Conservation (phyloP, 2,888 invertebrate species). For the Coremacera marginata region DNA sequence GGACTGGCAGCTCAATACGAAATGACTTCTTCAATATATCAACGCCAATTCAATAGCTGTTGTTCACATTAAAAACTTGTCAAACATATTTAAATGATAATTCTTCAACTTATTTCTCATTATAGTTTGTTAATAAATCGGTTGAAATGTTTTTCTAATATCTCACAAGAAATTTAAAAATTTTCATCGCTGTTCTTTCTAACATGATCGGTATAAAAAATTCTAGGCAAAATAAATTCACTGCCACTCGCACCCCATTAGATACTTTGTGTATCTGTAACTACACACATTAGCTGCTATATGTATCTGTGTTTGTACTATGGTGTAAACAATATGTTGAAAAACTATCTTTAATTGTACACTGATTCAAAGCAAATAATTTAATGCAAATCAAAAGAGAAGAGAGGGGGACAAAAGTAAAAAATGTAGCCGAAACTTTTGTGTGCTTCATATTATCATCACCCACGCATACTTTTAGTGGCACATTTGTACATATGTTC, state of each 20-base stretch:
- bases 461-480: constrained; percentile 15
- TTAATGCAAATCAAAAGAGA: background rate
- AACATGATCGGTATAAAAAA: constrained; percentile 11
- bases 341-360: constrained; percentile 12
- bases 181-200: background rate
- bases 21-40: background rate
- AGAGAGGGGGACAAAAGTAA: background rate
- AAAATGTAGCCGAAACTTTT: background rate
- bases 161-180: background rate
- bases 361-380: background rate
- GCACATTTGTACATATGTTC: background rate
- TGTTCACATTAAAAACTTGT: too few relatives aligned
- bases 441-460: background rate
- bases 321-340: constrained; percentile 5
- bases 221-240: background rate
- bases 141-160: background rate
- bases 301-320: background rate
- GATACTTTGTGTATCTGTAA: background rate
- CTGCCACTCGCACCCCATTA: constrained; percentile 7
- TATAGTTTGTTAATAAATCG: background rate
- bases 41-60: too few relatives aligned
- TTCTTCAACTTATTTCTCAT: too few relatives aligned
- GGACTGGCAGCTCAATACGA: background rate
- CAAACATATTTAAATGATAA: too few relatives aligned
- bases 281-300: constrained; percentile 1